Base-by-base conservation (phyloP, 1,140 invertebrate genomes). In the Lepeophtheirus salmonis region DNA sequence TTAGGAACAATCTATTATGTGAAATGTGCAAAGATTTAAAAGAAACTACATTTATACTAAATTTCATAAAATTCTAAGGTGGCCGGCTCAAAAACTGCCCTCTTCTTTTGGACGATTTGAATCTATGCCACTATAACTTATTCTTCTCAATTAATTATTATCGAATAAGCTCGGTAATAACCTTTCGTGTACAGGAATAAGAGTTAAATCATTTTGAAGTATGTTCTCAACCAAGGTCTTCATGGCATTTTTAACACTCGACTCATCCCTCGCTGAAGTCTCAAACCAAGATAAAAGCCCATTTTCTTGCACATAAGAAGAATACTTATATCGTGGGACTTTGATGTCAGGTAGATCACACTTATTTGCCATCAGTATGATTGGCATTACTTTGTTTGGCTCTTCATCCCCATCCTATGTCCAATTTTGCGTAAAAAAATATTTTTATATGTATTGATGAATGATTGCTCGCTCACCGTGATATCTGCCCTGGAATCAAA, bases 321-420 rank as follows among this genome's bases (percentile, higher is more conserved):
- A 26, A 18, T 57, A 57, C 21, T 57, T 57, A 2, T 26, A 23
- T 21, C 55, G 22, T 3, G 55, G 55, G 3, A 57, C 55, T 25
- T 57, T 57, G 20, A 57, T 18, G 14, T 25, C 22, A 3, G 55
- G 23, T 2, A 57, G 55, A 41, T 57, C 55, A 21, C 55, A 26
- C 26, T 57, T 57, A 23, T 57, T 57, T 17, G 55, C 55, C 55
- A 57, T 24, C 13, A 57, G 25, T 3, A 57, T 57, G 23, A 57
- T 41, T 2, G 55, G 55, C 55, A 57, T 57, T 14, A 23, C 23
- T 21, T 23, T 13, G 16, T 57, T 57, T 1, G 55, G 20, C 22
- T 57, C 55, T 2, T 26, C 22, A 14, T 41, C 30, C 6, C 30
- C 30, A n/a, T 41, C 30, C 30, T 41, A 41, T 6, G n/a, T n/a